Conservation (phyloP, 1,140 invertebrate genomes). For the Neomicropteryx cornuta region DNA sequence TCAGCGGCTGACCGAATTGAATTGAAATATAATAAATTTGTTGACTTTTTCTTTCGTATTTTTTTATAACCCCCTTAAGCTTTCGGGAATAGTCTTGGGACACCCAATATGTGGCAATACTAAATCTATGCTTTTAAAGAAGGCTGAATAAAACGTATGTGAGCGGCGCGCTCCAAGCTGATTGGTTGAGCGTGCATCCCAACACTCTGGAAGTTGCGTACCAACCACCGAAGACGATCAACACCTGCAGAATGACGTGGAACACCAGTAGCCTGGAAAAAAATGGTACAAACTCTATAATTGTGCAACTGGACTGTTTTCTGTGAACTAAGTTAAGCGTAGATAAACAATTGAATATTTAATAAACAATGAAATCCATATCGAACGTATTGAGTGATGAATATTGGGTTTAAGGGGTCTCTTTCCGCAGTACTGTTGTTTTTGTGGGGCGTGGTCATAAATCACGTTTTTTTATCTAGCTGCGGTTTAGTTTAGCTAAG, state of each 20-base stretch:
- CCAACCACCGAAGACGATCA: constrained; percentile 40
- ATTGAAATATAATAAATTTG: too few species aligned
- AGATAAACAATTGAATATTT: background rate
- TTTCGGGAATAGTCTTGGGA: too few species aligned
- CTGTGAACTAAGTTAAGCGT: background rate
- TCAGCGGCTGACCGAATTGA: too few species aligned
- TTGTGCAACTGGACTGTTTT: background rate
- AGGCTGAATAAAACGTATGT: constrained; percentile 37
- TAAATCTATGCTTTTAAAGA: too few species aligned
- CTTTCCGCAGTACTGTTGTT: too few species aligned
- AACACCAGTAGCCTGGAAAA: constrained; percentile 39
- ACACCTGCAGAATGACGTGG: constrained; percentile 38
- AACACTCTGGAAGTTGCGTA: constrained; percentile 32
- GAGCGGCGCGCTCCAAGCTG: constrained; percentile 35
- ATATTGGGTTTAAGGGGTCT: background rate
- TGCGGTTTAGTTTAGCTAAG: background rate
- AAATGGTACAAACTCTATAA: constrained; percentile 11
- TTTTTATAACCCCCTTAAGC: too few species aligned
- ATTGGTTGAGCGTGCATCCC: constrained; percentile 33
- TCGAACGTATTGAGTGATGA: background rate
- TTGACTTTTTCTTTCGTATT: too few species aligned
- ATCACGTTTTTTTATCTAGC: too few species aligned
- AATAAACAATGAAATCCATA: background rate
- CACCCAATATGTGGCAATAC: too few species aligned
- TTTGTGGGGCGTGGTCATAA: too few species aligned